A percentile compares a stretch with the other conserved stretches of the same genome.
These are phyloP conservation scores for Tursiops truncatus DNA, from an alignment of 2,113 vertebrate species.

Conservation along the genomic window DNA sequence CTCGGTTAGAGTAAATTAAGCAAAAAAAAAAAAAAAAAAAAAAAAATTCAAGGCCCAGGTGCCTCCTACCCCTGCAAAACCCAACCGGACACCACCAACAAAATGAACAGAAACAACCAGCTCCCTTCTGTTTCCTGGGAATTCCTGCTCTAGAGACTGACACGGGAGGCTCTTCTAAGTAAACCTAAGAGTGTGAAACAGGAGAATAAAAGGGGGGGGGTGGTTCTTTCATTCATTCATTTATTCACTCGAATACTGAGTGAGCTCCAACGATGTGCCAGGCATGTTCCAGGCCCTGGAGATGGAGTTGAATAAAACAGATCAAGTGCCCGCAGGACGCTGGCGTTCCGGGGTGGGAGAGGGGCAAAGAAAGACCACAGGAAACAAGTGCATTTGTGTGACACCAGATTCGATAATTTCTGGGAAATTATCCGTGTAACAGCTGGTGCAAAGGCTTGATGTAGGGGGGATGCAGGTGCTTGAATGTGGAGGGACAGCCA, in stretches of 20 bases:
- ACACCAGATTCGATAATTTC: neutral
- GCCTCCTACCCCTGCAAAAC: neutral
- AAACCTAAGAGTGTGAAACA: neutral
- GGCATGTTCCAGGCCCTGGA: rapidly evolving
- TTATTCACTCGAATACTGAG: rapidly evolving
- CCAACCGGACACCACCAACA: too few relatives aligned
- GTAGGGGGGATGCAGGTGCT: rapidly evolving
- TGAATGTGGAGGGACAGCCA: neutral
- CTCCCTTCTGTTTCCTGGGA: neutral
- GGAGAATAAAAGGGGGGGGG: too few relatives aligned
- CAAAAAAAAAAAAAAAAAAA: too few relatives aligned
- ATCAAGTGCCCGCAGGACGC: rapidly evolving
- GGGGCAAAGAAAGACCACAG: neutral
- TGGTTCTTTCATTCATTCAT: neutral
- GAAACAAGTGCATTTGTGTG: neutral
- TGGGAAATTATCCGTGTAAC: rapidly evolving
- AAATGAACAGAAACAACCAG: neutral
- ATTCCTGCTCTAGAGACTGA: neutral
- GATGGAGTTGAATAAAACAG: neutral
- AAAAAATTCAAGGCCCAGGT: neutral
- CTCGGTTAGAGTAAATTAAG: neutral
- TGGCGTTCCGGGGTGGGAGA: neutral
- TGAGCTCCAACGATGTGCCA: too few relatives aligned
- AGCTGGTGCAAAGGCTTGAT: rapidly evolving
- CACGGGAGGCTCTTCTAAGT: rapidly evolving